Percentiles rank a stretch among this genome's conserved stretches.
Conservation (phyloP, 37 sponge, comb jelly and placozoan species). For the Lycopodina hypogea region DNA sequence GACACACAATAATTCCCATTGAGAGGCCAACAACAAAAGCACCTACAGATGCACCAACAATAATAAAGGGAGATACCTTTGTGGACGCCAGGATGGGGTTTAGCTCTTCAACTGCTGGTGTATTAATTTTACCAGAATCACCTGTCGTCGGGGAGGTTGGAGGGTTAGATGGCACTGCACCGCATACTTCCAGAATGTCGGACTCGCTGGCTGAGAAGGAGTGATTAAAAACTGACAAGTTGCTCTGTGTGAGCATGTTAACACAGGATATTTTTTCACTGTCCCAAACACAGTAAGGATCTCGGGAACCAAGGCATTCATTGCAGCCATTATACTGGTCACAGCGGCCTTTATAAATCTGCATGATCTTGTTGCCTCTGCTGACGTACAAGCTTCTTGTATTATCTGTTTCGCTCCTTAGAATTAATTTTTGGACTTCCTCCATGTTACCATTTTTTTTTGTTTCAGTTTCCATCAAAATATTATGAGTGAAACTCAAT, state of each 20-base stretch:
- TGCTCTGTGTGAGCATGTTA: slow-evolving; percentile 14
- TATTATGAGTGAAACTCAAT: background rate
- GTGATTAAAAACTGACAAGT: background rate
- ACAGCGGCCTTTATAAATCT: slow-evolving; percentile 38
- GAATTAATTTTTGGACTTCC: slow-evolving; percentile 11
- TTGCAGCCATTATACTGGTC: slow-evolving; percentile 21
- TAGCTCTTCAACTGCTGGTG: background rate
- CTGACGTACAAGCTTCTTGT: slow-evolving; percentile 30
- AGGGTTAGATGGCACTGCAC: slow-evolving; percentile 1
- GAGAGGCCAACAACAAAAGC: slow-evolving; percentile 47
- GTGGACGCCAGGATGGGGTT: background rate
- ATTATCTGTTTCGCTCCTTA: slow-evolving; percentile 5
- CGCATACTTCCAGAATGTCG: background rate
- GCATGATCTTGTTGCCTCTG: slow-evolving; percentile 11
- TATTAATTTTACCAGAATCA: background rate
- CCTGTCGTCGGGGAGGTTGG: background rate
- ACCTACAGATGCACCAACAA: slow-evolving; percentile 45
- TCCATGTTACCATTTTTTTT: background rate
- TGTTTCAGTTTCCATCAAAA: background rate
- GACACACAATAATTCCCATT: slow-evolving; percentile 37
- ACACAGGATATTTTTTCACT: background rate
- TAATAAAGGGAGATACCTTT: background rate
- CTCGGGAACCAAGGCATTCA: slow-evolving; percentile 49
- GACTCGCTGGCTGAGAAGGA: background rate
- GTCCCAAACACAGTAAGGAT: slow-evolving; percentile 64